A percentile compares a stretch with the other conserved stretches of the same genome.
These are phyloP conservation scores for Triplophysa dalaica DNA, from an alignment of 2,113 vertebrate species.

Conservation along the genomic window DNA sequence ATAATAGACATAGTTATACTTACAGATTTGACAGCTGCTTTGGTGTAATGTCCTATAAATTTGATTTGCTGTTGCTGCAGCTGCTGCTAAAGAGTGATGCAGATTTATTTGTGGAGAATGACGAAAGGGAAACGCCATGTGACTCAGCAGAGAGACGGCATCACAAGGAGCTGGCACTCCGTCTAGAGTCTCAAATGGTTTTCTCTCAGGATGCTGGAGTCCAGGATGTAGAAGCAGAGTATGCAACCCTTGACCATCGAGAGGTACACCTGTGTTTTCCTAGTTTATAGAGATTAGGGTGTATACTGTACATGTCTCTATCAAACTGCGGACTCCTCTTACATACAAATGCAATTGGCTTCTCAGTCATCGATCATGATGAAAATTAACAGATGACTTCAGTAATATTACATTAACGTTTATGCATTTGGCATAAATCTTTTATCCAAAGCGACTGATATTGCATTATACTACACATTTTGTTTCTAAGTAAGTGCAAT, in stretches of 20 bases:
- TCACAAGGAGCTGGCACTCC: slow-evolving; percentile 93
- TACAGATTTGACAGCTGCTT: not conserved
- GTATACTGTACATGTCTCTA: not conserved
- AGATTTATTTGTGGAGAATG: slow-evolving; percentile 94
- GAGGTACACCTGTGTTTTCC: slow-evolving; percentile 75
- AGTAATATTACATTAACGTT: too few relatives aligned
- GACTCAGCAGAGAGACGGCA: slow-evolving; percentile 96
- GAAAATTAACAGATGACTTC: too few relatives aligned
- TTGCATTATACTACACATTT: too few relatives aligned
- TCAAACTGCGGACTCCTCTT: too few relatives aligned
- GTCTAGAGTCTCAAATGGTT: slow-evolving; percentile 97
- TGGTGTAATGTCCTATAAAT: too few relatives aligned
- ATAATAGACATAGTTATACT: not conserved
- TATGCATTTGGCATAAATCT: too few relatives aligned
- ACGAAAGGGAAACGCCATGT: slow-evolving; percentile 95
- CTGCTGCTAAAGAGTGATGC: slow-evolving; percentile 86
- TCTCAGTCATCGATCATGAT: too few relatives aligned
- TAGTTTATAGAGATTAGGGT: not conserved
- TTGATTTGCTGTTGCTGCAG: slow-evolving; percentile 50
- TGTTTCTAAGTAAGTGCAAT: too few relatives aligned
- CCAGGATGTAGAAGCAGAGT: slow-evolving; percentile 92
- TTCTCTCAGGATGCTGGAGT: slow-evolving; percentile 93
- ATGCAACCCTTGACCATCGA: slow-evolving; percentile 90
- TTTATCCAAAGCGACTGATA: too few relatives aligned
- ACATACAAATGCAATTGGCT: too few relatives aligned